phyloP scores from a whole-genome alignment of 2,797 vertebrate genomes.

The Enteromius argenteus region DNA sequence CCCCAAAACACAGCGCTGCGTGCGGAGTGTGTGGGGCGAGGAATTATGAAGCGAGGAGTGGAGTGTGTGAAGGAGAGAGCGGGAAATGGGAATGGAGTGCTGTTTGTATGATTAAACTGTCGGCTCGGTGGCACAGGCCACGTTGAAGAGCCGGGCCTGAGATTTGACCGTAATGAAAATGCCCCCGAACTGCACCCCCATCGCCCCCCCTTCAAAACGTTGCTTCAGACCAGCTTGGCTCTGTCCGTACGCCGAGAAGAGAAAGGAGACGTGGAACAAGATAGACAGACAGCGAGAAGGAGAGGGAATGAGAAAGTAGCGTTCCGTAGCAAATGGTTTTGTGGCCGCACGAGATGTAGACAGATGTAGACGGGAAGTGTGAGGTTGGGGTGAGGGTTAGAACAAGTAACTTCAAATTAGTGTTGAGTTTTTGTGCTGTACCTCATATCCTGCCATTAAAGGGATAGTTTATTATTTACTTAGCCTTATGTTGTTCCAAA shows the following conservation, averaged over 20 bases:
- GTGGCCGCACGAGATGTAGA: conserved; percentile 14
- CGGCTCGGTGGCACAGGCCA: conserved; percentile 79
- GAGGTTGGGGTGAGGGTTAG: conserved; percentile 10
- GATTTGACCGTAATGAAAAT: conserved; percentile 84
- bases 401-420: conserved; percentile 34
- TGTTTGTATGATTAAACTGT: conserved; percentile 86
- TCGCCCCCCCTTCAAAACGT: conserved; percentile 29
- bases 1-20: conserved; percentile 72
- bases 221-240: conserved; percentile 53
- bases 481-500: background rate
- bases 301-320: conserved; percentile 37
- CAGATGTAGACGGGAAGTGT: conserved; percentile 40
- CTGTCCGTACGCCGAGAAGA: conserved; percentile 47
- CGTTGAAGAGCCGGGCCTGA: conserved; percentile 75
- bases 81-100: conserved; percentile 83
- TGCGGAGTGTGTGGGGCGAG: conserved; percentile 75
- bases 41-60: conserved; percentile 81
- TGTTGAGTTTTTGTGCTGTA: background rate
- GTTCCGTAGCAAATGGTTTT: conserved; percentile 48
- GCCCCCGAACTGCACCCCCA: conserved; percentile 63
- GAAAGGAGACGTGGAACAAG: conserved; percentile 46
- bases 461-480: background rate
- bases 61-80: conserved; percentile 75
- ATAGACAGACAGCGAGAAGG: conserved; percentile 28
- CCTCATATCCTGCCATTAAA: conserved; percentile 10